Evolutionary conservation across 2,888 invertebrate genomes (phyloP).

Genomic region (Rhagophthalmus giganteus): DNA sequence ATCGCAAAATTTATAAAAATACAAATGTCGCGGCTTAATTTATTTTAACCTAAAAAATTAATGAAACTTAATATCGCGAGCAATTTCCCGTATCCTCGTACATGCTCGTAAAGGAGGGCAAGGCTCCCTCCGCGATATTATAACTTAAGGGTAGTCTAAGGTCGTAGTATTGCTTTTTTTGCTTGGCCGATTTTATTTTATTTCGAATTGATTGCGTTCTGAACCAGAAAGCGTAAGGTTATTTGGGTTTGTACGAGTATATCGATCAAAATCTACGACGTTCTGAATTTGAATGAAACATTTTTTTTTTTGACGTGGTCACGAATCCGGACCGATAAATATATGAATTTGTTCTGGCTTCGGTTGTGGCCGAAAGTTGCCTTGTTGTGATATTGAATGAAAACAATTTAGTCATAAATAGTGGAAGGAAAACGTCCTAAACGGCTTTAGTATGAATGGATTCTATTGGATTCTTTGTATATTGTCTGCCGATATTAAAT

Average conservation of each 20-base stretch:
- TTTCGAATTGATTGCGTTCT: slow-evolving; percentile 23
- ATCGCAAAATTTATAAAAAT: no score
- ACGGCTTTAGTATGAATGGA: background rate
- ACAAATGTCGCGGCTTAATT: no score
- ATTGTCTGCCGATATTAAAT: background rate
- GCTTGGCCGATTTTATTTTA: slow-evolving; percentile 22
- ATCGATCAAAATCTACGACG: slow-evolving; percentile 14
- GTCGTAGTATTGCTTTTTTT: slow-evolving; percentile 22
- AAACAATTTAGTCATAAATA: background rate
- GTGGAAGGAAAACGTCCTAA: background rate
- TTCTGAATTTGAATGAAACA: slow-evolving; percentile 21
- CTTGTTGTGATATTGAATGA: background rate
- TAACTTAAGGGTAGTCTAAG: slow-evolving; percentile 20
- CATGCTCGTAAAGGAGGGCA: no score
- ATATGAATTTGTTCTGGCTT: background rate
- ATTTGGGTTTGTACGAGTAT: slow-evolving; percentile 15
- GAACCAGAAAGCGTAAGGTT: slow-evolving; percentile 23
- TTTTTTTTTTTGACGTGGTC: background rate
- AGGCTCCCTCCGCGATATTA: slow-evolving; percentile 8
- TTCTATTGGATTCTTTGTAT: background rate
- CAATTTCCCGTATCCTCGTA: no score
- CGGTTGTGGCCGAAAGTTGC: background rate
- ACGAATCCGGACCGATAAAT: background rate
- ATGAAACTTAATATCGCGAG: no score
- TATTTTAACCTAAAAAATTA: no score